Conservation (phyloP, 2,888 invertebrate genomes). For the Lagria hirta region DNA sequence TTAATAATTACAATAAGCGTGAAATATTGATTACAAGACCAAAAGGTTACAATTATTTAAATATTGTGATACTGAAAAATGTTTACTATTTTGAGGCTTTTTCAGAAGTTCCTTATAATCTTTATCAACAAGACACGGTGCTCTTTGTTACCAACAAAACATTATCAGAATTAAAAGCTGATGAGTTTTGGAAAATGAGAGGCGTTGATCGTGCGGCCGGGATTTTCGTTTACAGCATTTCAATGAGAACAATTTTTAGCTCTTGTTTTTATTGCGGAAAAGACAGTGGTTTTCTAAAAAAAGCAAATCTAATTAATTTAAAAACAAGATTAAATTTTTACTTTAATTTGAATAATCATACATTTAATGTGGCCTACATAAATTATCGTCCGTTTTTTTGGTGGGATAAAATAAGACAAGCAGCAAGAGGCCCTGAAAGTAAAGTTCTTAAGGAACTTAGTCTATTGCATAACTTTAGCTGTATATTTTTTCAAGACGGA, state of each 20-base stretch:
- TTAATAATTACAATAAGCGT: no score
- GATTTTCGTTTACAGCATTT: conserved; percentile 6
- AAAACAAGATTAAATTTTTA: conserved; percentile 18
- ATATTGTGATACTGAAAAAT: conserved; percentile 20
- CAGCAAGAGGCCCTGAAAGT: background rate
- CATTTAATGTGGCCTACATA: conserved; percentile 23
- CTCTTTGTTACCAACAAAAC: conserved; percentile 4
- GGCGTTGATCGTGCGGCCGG: conserved; percentile 18
- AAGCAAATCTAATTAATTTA: conserved; percentile 2
- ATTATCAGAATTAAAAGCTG: no score
- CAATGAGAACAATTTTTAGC: conserved; percentile 3
- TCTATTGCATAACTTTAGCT: conserved; percentile 5
- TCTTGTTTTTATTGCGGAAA: conserved; percentile 25
- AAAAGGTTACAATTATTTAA: conserved; percentile 12
- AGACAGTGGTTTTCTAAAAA: conserved; percentile 9
- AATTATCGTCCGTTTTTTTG: conserved; percentile 27
- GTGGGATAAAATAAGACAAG: conserved; percentile 1
- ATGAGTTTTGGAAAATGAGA: conserved; percentile 12
- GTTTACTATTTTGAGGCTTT: conserved; percentile 13
- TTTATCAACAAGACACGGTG: conserved; percentile 13
- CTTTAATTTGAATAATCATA: conserved; percentile 24
- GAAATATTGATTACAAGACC: conserved; percentile 15
- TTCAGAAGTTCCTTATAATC: conserved; percentile 10
- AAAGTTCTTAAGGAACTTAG: no score
- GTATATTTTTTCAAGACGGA: conserved; percentile 22